A percentile compares a stretch with the other conserved stretches of the same genome.
phyloP scores from a whole-genome alignment of 2,797 vertebrate genomes.

The Carduelis carduelis region DNA sequence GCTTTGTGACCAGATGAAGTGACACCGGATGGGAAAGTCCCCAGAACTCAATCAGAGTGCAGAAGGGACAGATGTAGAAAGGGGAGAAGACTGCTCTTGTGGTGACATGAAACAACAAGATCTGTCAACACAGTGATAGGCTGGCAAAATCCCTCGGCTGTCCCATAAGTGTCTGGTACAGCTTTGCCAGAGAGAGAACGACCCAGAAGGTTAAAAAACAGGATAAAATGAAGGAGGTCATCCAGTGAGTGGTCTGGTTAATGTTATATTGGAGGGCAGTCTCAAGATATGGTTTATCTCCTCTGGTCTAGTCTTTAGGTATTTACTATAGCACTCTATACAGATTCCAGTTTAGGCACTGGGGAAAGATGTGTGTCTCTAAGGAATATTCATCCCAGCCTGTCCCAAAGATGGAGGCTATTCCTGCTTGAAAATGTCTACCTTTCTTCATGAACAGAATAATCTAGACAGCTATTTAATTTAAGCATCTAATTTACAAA shows the following conservation, averaged over 20 bases:
- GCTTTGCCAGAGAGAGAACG: neutral
- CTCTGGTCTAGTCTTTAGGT: neutral
- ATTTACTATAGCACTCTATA: neutral
- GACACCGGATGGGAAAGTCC: constrained; percentile 16
- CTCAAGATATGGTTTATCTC: neutral
- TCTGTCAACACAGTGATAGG: neutral
- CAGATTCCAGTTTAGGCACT: neutral
- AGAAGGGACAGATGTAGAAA: neutral
- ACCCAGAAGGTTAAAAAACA: neutral
- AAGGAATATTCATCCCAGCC: neutral
- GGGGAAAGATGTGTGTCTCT: neutral
- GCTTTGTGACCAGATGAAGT: constrained; percentile 34
- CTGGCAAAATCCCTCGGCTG: neutral
- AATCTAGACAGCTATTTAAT: neutral
- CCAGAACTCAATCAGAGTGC: neutral
- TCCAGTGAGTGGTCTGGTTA: neutral
- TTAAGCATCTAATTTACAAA: neutral
- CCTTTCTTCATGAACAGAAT: neutral
- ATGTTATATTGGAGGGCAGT: neutral
- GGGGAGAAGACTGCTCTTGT: neutral
- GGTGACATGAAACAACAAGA: neutral
- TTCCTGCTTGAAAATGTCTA: neutral
- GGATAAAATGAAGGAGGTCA: neutral
- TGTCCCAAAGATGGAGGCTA: neutral
- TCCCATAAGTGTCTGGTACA: neutral